phyloP scores from a whole-genome alignment of 2,888 invertebrate genomes.

The Xestia xanthographa region DNA sequence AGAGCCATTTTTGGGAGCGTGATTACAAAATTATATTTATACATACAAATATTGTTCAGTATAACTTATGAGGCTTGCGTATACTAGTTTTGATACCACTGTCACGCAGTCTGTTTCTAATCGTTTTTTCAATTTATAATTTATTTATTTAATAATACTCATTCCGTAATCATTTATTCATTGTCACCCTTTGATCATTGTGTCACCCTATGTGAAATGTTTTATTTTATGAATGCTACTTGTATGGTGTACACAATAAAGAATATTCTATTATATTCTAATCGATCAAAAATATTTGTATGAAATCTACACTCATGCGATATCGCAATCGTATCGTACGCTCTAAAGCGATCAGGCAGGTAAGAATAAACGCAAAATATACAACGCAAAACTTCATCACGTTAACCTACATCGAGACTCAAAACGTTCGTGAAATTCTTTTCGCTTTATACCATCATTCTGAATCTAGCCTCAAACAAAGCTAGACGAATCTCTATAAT shows the following conservation, averaged over 20 bases:
- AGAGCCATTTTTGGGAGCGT: no score
- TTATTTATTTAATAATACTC: no score
- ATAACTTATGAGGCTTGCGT: neutral
- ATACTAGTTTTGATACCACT: neutral
- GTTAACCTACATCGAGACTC: slow-evolving; percentile 22
- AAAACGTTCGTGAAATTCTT: slow-evolving; percentile 15
- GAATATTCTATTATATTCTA: neutral
- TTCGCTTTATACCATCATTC: slow-evolving; percentile 6
- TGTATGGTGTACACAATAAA: no score
- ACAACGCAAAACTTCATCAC: neutral
- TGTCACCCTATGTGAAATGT: no score
- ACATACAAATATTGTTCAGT: no score
- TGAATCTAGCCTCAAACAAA: slow-evolving; percentile 24
- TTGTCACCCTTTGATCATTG: no score
- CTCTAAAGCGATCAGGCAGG: neutral
- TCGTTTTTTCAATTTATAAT: neutral
- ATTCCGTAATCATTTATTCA: neutral
- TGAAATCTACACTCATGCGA: neutral
- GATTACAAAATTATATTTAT: no score
- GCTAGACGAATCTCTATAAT: slow-evolving; percentile 14
- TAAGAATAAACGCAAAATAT: neutral
- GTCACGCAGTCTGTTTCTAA: neutral
- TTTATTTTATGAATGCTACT: no score
- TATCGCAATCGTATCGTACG: neutral
- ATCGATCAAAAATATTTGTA: neutral